Evolutionary conservation across 2,113 vertebrate species (phyloP).

Genomic region (Choloepus hoffmanni): DNA sequence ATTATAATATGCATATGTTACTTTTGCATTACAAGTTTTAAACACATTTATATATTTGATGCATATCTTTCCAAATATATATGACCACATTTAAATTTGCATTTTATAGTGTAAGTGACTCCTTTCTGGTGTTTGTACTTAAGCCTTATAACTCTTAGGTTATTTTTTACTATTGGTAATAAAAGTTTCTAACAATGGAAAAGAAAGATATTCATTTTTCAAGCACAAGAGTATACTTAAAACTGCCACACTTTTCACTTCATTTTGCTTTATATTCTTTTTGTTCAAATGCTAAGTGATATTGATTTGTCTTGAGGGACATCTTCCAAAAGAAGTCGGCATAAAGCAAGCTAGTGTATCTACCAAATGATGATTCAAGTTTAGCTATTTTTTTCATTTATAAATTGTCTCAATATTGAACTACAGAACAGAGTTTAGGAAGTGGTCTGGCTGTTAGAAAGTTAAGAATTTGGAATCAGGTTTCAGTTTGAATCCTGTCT

Average conservation of each 20-base stretch:
- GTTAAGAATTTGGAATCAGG: not conserved
- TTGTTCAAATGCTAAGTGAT: slow-evolving; percentile 46
- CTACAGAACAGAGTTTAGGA: not conserved
- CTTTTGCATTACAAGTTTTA: slow-evolving; percentile 19
- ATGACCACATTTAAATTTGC: slow-evolving; percentile 17
- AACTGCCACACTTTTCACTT: slow-evolving; percentile 32
- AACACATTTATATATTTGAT: slow-evolving; percentile 42
- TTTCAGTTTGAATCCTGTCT: slow-evolving; percentile 19
- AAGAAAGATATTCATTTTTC: slow-evolving; percentile 20
- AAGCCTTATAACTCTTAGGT: not conserved
- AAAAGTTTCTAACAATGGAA: slow-evolving; percentile 47
- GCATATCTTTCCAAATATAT: not conserved
- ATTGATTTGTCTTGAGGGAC: not conserved
- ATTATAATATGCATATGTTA: slow-evolving; percentile 24
- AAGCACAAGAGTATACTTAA: not conserved
- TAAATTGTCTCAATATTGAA: not conserved
- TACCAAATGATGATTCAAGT: not conserved
- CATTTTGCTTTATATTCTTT: slow-evolving; percentile 20
- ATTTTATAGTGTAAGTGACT: not conserved
- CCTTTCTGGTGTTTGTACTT: not conserved
- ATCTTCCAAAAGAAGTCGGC: slow-evolving; percentile 59
- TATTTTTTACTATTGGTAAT: slow-evolving; percentile 46
- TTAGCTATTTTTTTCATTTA: not conserved
- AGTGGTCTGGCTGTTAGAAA: not conserved
- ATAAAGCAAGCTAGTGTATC: slow-evolving; percentile 30